Evolutionary conservation across 2,888 invertebrate genomes (phyloP).

Genomic region (Drosophila mettleri): DNA sequence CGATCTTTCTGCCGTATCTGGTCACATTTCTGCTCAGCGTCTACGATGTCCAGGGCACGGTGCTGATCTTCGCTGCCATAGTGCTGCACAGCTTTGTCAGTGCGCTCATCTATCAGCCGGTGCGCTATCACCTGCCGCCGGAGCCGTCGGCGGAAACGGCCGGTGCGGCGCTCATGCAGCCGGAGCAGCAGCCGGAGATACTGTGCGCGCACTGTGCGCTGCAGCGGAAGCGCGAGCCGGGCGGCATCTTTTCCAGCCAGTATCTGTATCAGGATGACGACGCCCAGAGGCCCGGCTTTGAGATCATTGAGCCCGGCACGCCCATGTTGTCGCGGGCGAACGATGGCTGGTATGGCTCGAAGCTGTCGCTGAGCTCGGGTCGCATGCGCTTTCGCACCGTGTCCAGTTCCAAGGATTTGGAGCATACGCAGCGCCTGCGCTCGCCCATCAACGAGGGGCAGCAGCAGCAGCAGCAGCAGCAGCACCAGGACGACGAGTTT

Average conservation of each 20-base stretch:
- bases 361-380: conserved; percentile 72
- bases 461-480: conserved; percentile 57
- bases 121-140: conserved; percentile 88
- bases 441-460: conserved; percentile 73
- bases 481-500: conserved; percentile 62
- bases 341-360: conserved; percentile 85
- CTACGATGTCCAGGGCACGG: conserved; percentile 89
- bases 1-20: conserved; percentile 90
- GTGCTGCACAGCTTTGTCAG: conserved; percentile 89
- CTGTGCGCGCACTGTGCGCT: conserved; percentile 79
- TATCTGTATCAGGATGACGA: conserved; percentile 87
- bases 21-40: conserved; percentile 87
- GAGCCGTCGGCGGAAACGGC: neutral
- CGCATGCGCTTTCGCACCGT: conserved; percentile 70
- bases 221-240: conserved; percentile 75
- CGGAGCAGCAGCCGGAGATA: conserved; percentile 35
- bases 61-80: conserved; percentile 89
- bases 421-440: conserved; percentile 64
- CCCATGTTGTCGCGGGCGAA: conserved; percentile 87
- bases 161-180: conserved; percentile 3
- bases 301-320: conserved; percentile 89
- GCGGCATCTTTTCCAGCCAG: conserved; percentile 87
- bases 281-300: conserved; percentile 88
- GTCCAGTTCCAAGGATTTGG: conserved; percentile 80
- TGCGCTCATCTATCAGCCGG: conserved; percentile 90